phyloP scores from a whole-genome alignment of 2,797 vertebrate species.

The Clarias fuscus region DNA sequence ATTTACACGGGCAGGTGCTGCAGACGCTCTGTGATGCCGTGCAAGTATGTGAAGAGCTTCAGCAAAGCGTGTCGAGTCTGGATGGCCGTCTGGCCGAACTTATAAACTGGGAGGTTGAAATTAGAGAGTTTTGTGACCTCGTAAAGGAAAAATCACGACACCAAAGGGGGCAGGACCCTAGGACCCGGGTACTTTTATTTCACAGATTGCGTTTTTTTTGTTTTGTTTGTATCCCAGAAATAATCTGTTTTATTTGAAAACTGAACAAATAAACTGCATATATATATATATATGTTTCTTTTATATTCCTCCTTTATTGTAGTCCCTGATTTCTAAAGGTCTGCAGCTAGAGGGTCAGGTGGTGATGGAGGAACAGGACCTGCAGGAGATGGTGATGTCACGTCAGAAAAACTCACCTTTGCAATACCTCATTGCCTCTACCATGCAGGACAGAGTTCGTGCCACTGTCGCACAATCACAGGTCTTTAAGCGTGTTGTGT shows the following conservation, averaged over 20 bases:
- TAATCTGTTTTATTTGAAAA: not conserved
- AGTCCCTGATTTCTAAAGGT: conserved; percentile 83
- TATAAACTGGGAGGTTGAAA: conserved; percentile 75
- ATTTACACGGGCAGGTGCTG: conserved; percentile 63
- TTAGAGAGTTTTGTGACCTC: conserved; percentile 68
- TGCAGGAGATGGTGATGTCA: conserved; percentile 76
- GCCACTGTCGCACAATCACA: conserved; percentile 76
- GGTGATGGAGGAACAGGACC: conserved; percentile 80
- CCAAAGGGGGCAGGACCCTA: conserved; percentile 66
- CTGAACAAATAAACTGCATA: not conserved
- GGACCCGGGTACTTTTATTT: conserved; percentile 62
- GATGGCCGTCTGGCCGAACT: conserved; percentile 77
- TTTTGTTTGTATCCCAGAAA: not conserved
- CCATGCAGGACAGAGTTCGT: conserved; percentile 78
- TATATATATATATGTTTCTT: not conserved
- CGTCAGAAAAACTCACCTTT: conserved; percentile 76
- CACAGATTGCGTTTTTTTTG: not conserved
- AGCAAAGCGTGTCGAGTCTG: conserved; percentile 71
- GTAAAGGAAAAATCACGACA: conserved; percentile 64
- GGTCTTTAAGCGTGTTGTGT: conserved; percentile 49
- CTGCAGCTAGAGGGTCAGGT: conserved; percentile 82
- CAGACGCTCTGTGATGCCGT: conserved; percentile 74
- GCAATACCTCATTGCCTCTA: conserved; percentile 71
- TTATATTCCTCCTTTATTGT: conserved; percentile 42
- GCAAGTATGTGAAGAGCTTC: conserved; percentile 74